phyloP scores from a whole-genome alignment of 2,113 vertebrate species.

The Balaenoptera acutorostrata region DNA sequence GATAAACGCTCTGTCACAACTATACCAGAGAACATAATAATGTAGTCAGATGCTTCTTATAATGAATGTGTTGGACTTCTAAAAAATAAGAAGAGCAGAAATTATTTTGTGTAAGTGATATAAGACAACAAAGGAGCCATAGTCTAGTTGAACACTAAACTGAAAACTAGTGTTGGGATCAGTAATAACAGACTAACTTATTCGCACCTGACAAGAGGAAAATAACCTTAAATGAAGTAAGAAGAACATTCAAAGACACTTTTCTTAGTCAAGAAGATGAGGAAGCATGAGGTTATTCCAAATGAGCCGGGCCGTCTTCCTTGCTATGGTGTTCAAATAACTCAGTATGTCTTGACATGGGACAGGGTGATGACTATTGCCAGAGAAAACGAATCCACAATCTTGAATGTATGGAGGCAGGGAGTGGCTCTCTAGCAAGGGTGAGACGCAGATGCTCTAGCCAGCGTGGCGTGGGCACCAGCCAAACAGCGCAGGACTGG shows the following conservation, averaged over 20 bases:
- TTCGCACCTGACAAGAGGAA: neutral
- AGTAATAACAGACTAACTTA: neutral
- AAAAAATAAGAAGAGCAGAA: neutral
- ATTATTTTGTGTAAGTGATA: neutral
- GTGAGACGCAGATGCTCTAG: neutral
- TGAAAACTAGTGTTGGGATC: neutral
- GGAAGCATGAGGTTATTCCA: neutral
- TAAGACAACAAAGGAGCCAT: neutral
- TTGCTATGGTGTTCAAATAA: neutral
- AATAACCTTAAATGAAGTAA: neutral
- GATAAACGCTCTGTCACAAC: neutral
- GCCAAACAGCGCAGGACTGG: neutral
- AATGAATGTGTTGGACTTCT: neutral
- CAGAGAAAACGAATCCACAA: neutral
- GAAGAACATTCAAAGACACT: neutral
- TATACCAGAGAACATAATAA: neutral
- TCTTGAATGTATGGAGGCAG: neutral
- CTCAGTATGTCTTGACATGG: neutral
- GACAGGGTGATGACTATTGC: neutral
- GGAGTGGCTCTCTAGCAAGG: no score
- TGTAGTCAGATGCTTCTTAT: neutral
- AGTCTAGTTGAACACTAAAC: neutral
- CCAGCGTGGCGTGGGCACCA: neutral
- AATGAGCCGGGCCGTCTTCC: neutral
- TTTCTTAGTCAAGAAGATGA: neutral